A percentile compares a stretch with the other conserved stretches of the same genome.
These are phyloP conservation scores for Spodoptera frugiperda DNA, from an alignment of 1,140 invertebrate genomes.

Conservation along the genomic window DNA sequence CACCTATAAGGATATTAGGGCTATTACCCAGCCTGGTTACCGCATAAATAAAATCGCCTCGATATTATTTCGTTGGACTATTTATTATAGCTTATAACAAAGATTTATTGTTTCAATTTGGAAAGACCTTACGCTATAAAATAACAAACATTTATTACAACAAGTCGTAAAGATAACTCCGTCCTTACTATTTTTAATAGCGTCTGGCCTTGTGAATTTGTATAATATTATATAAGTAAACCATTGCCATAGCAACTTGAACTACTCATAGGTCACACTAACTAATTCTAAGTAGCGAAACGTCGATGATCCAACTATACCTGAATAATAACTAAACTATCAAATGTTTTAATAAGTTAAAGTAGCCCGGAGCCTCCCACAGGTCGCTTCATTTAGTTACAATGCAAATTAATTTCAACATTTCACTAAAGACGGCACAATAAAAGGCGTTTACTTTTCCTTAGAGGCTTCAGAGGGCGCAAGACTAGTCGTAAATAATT, in stretches of 20 bases:
- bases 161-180: conserved; percentile 36
- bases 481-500: conserved; percentile 59
- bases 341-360: neutral
- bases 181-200: conserved; percentile 24
- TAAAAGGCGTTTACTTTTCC: conserved; percentile 56
- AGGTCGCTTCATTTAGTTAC: conserved; percentile 44
- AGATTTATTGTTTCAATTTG: conserved; percentile 42
- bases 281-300: neutral
- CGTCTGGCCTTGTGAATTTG: conserved; percentile 6
- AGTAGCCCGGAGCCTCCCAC: conserved; percentile 3
- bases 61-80: conserved; percentile 34
- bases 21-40: conserved; percentile 19
- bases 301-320: neutral
- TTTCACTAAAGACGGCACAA: conserved; percentile 52
- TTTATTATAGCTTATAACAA: conserved; percentile 40
- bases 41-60: conserved; percentile 26
- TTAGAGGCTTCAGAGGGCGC: conserved; percentile 51
- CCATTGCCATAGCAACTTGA: neutral
- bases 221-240: conserved; percentile 14
- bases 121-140: conserved; percentile 36
- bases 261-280: too few relatives aligned
- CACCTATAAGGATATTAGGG: conserved; percentile 19
- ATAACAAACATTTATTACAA: conserved; percentile 43
- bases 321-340: conserved; percentile 5
- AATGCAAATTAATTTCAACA: conserved; percentile 56